These are phyloP conservation scores for Macquaria ambigua DNA, from an alignment of 2,113 vertebrate species.

Conservation along the genomic window DNA sequence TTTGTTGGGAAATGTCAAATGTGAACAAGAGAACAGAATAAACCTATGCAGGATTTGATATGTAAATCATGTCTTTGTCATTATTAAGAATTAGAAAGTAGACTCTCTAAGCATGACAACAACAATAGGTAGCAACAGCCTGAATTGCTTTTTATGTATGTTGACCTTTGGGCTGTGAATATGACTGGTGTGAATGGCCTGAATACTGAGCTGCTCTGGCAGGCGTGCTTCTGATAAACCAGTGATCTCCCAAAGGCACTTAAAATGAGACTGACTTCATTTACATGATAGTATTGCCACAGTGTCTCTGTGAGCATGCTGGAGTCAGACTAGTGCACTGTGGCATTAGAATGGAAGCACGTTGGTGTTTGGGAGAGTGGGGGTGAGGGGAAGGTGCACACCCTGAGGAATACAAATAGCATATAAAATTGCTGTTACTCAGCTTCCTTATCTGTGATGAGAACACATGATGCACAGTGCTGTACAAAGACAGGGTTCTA, in stretches of 20 bases:
- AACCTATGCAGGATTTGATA: constrained; percentile 11
- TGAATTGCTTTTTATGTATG: constrained; percentile 44
- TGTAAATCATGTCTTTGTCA: background rate
- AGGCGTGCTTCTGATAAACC: constrained; percentile 69
- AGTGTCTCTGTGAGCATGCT: constrained; percentile 40
- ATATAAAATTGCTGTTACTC: constrained; percentile 22
- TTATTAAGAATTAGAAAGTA: constrained; percentile 1
- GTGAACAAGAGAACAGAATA: background rate
- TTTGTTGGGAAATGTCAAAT: constrained; percentile 13
- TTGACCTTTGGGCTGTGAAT: constrained; percentile 74
- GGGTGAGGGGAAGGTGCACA: constrained; percentile 24
- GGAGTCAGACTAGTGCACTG: constrained; percentile 53
- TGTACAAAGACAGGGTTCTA: background rate
- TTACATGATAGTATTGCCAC: constrained; percentile 73
- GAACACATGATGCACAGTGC: constrained; percentile 5
- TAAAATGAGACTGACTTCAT: constrained; percentile 59
- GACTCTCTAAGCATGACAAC: background rate
- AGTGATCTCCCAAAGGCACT: constrained; percentile 54
- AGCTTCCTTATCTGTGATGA: constrained; percentile 46
- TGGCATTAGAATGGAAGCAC: constrained; percentile 47
- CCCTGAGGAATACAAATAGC: constrained; percentile 48
- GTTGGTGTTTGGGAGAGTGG: constrained; percentile 13
- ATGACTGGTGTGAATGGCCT: constrained; percentile 52
- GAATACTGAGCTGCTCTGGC: constrained; percentile 53
- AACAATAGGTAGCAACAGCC: constrained; percentile 16